Conservation (phyloP, 2,888 invertebrate species). For the Lydus trimaculatus region DNA sequence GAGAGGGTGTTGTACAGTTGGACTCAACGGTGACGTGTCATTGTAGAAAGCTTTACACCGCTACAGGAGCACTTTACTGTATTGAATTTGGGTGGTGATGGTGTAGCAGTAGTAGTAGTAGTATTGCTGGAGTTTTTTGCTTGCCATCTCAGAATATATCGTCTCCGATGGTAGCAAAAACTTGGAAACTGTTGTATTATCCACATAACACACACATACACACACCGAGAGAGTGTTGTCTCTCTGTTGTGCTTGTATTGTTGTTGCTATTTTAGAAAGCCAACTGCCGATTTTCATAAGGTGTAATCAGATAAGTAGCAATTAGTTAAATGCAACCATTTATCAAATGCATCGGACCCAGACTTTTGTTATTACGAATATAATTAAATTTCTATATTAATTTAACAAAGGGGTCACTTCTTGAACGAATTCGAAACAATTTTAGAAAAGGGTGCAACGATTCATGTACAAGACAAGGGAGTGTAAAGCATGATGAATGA, state of each 20-base stretch:
- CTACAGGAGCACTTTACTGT: constrained; percentile 59
- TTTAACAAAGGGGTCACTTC: constrained; percentile 53
- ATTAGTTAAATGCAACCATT: constrained; percentile 61
- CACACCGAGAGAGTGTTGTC: too few relatives aligned
- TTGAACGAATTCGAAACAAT: constrained; percentile 9
- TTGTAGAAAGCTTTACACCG: constrained; percentile 21
- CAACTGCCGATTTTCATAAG: constrained; percentile 39
- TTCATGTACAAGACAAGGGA: not conserved
- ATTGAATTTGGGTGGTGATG: constrained; percentile 58
- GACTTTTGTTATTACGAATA: constrained; percentile 55
- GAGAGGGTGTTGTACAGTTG: constrained; percentile 32
- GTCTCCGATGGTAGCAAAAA: constrained; percentile 39
- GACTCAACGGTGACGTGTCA: constrained; percentile 28
- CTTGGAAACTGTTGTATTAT: constrained; percentile 13
- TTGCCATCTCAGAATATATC: constrained; percentile 47
- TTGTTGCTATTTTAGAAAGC: not conserved
- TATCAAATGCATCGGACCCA: constrained; percentile 53
- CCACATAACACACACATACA: too few relatives aligned
- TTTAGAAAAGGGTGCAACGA: not conserved
- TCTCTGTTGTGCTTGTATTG: constrained; percentile 19
- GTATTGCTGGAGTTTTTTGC: constrained; percentile 53
- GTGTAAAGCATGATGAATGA: constrained; percentile 7
- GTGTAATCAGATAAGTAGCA: constrained; percentile 60
- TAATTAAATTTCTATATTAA: constrained; percentile 59
- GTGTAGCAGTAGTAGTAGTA: constrained; percentile 36